Percentiles rank a stretch among this genome's conserved stretches.
Conservation (phyloP, 2,113 vertebrate genomes). For the Misgurnus anguillicaudatus region DNA sequence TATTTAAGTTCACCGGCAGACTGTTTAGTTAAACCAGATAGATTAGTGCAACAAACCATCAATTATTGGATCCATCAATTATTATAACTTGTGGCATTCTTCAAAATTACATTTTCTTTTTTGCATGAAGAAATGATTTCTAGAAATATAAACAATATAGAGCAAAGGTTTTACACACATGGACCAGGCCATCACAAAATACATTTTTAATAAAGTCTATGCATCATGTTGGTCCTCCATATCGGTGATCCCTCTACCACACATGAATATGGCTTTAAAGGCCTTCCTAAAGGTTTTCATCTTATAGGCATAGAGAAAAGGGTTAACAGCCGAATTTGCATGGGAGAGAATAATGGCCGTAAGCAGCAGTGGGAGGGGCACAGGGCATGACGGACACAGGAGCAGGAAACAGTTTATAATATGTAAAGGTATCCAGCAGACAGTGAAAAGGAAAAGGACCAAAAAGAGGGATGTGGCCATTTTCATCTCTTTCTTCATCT, state of each 20-base stretch:
- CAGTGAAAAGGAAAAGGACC: slow-evolving; percentile 73
- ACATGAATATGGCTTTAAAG: slow-evolving; percentile 73
- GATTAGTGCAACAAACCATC: not conserved
- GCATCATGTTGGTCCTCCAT: slow-evolving; percentile 37
- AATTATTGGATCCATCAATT: not conserved
- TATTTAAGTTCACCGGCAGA: not conserved
- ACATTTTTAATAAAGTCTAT: not conserved
- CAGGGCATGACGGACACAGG: slow-evolving; percentile 65
- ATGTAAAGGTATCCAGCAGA: slow-evolving; percentile 79
- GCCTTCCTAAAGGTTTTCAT: slow-evolving; percentile 75
- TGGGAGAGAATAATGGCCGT: slow-evolving; percentile 76
- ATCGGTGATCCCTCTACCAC: slow-evolving; percentile 51
- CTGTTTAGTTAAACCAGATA: not conserved
- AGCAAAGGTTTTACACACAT: not conserved
- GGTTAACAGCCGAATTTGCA: slow-evolving; percentile 77
- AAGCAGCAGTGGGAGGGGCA: slow-evolving; percentile 71
- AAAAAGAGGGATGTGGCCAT: slow-evolving; percentile 72
- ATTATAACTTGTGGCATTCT: not conserved
- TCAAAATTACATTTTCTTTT: not conserved
- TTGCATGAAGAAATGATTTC: not conserved
- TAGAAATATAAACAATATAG: not conserved
- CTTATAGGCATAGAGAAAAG: slow-evolving; percentile 76
- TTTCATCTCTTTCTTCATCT: slow-evolving; percentile 65
- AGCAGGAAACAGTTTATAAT: slow-evolving; percentile 78
- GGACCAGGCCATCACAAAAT: not conserved